These are phyloP conservation scores for Eupeodes luniger DNA, from an alignment of 2,888 invertebrate genomes.

Conservation along the genomic window DNA sequence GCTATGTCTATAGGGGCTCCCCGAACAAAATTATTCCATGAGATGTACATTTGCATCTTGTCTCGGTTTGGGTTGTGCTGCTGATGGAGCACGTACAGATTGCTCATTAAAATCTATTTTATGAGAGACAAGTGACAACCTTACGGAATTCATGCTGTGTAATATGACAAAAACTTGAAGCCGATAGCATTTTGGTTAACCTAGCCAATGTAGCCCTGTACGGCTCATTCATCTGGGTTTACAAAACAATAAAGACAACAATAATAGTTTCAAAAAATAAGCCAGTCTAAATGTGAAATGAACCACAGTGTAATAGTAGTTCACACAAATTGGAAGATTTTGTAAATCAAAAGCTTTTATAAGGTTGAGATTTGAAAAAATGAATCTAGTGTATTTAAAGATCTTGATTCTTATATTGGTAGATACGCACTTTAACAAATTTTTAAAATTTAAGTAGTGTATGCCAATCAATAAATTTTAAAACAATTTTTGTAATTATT, in stretches of 20 bases:
- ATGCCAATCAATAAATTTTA: too few relatives aligned
- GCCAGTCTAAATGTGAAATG: constrained; percentile 21
- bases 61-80: not conserved
- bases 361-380: too few relatives aligned
- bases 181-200: constrained; percentile 43
- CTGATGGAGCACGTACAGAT: constrained; percentile 33
- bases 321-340: not conserved
- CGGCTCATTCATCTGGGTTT: constrained; percentile 47
- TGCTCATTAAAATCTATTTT: constrained; percentile 45
- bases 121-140: constrained; percentile 32
- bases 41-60: constrained; percentile 32
- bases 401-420: too few relatives aligned
- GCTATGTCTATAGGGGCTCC: constrained; percentile 31
- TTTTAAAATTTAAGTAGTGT: too few relatives aligned
- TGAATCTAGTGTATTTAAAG: too few relatives aligned
- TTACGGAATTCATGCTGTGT: constrained; percentile 21
- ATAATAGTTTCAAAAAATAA: not conserved
- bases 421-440: too few relatives aligned
- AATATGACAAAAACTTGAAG: constrained; percentile 19
- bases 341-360: too few relatives aligned
- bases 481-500: not conserved
- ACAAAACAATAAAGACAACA: constrained; percentile 15
- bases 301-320: not conserved
- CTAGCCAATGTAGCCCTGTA: constrained; percentile 60
- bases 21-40: constrained; percentile 8